A percentile compares a stretch with the other conserved stretches of the same genome.
Conservation (phyloP, 2,113 vertebrate genomes). For the Leptobrachium leishanense region DNA sequence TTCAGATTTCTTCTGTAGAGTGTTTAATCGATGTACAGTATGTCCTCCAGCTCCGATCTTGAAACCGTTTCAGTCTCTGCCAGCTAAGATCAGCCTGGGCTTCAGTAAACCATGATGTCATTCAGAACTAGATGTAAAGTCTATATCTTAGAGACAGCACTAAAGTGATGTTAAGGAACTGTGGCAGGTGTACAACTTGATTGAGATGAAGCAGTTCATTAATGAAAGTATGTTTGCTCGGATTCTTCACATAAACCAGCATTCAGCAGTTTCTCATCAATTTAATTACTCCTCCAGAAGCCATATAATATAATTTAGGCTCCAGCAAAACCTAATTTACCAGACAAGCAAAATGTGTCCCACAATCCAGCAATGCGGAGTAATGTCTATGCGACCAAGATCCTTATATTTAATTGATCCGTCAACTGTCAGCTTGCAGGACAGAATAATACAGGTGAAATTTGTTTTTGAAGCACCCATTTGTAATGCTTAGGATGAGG, state of each 20-base stretch:
- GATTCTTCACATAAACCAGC: constrained; percentile 61
- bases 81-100: constrained; percentile 16
- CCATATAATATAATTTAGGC: constrained; percentile 67
- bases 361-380: constrained; percentile 8
- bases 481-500: too few relatives aligned
- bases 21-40: too few relatives aligned
- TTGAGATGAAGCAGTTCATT: constrained; percentile 66
- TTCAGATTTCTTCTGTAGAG: too few relatives aligned
- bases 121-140: constrained; percentile 50
- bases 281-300: constrained; percentile 71
- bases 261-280: constrained; percentile 66
- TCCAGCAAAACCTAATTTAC: constrained; percentile 49
- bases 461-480: too few relatives aligned
- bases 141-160: constrained; percentile 63
- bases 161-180: constrained; percentile 57
- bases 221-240: constrained; percentile 56
- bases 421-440: background rate
- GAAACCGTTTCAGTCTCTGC: constrained; percentile 2
- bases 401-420: constrained; percentile 17
- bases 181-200: constrained; percentile 62
- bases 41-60: too few relatives aligned
- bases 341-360: constrained; percentile 50
- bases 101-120: constrained; percentile 24
- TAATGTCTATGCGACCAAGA: constrained; percentile 34
- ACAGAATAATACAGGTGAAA: constrained; percentile 17